Evolutionary conservation across 2,113 vertebrate species (phyloP).

Genomic region (Gambusia holbrooki): DNA sequence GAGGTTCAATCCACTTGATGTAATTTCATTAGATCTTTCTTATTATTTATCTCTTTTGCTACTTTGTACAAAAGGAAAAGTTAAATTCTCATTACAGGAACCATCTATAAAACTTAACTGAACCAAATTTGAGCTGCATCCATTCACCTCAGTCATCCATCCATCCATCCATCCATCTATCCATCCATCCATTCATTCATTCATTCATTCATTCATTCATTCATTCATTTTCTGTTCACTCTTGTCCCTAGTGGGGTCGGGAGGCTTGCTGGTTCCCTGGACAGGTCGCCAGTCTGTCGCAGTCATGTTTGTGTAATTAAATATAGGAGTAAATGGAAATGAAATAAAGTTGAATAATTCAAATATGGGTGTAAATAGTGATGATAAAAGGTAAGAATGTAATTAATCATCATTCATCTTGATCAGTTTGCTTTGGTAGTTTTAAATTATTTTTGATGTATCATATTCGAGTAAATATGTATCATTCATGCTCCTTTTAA

Average conservation of each 20-base stretch:
- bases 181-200: too few species aligned
- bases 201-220: background rate
- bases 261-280: too few species aligned
- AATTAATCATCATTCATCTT: background rate
- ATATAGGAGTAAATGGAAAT: background rate
- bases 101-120: background rate
- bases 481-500: slow-evolving; percentile 25
- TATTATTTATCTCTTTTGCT: background rate
- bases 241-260: too few species aligned
- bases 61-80: too few species aligned
- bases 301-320: background rate
- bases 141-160: background rate
- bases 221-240: too few species aligned
- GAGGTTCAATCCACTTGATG: background rate
- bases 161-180: too few species aligned
- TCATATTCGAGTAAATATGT: background rate
- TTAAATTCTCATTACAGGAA: background rate
- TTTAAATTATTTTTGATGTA: background rate
- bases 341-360: background rate
- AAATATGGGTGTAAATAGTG: background rate
- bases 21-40: background rate
- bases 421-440: background rate
- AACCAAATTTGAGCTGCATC: background rate
- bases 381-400: background rate
- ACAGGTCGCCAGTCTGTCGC: too few species aligned